A percentile compares a stretch with the other conserved stretches of the same genome.
phyloP scores from a whole-genome alignment of 2,888 invertebrate species.

The Eugnorisma glareosa region DNA sequence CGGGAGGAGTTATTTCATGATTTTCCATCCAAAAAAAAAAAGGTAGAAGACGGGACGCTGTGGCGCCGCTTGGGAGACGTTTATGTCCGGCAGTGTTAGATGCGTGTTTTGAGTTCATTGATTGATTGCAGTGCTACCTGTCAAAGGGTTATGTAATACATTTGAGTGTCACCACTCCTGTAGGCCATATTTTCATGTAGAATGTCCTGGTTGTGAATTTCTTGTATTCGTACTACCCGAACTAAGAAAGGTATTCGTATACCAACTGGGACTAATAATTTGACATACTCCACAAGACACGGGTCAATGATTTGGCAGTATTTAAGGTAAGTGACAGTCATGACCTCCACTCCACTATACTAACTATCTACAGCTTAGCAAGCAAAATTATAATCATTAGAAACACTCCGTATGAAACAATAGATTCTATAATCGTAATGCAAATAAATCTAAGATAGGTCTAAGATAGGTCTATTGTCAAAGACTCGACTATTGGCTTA shows the following conservation, averaged over 20 bases:
- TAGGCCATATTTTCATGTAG: neutral
- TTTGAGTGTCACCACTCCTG: neutral
- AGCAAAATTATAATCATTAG: neutral
- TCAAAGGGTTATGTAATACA: neutral
- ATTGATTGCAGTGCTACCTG: neutral
- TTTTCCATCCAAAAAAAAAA: no score
- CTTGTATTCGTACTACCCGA: no score
- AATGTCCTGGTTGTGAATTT: neutral
- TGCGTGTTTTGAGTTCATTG: neutral
- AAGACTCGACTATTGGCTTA: constrained; percentile 13
- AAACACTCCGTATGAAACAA: neutral
- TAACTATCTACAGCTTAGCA: neutral
- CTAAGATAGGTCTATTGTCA: constrained; percentile 11
- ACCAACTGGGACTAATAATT: neutral
- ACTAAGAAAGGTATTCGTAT: neutral
- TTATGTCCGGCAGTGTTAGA: neutral
- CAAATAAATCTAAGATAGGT: constrained; percentile 8
- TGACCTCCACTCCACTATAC: neutral
- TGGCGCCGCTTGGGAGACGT: neutral
- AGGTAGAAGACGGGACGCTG: neutral
- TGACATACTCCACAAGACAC: no score
- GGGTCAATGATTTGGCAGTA: neutral
- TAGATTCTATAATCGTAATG: neutral
- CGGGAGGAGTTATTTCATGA: no score
- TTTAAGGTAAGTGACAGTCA: no score